phyloP scores from a whole-genome alignment of 1,140 invertebrate species.

The Sitodiplosis mosellana region DNA sequence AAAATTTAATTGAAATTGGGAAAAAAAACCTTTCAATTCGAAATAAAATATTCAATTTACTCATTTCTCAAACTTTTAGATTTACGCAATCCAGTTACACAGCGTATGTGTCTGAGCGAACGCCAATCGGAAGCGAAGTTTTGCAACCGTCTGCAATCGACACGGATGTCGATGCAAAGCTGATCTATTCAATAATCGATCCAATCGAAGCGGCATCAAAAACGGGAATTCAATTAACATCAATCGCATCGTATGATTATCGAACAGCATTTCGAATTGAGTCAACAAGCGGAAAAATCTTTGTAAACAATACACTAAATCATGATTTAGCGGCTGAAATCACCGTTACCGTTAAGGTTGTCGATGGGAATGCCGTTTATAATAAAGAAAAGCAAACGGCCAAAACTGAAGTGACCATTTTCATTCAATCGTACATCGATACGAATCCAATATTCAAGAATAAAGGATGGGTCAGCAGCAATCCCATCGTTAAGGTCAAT shows the following conservation, averaged over 20 bases:
- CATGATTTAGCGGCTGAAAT: conserved; percentile 65
- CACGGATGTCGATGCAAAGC: conserved; percentile 43
- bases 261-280: conserved; percentile 52
- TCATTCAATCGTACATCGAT: conserved; percentile 60
- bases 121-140: conserved; percentile 41
- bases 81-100: conserved; percentile 47
- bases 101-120: conserved; percentile 50
- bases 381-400: conserved; percentile 45
- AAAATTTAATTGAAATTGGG: no score
- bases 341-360: conserved; percentile 53
- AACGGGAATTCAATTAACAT: conserved; percentile 46
- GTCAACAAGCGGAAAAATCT: conserved; percentile 45
- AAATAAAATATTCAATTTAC: no score
- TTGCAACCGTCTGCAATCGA: conserved; percentile 45
- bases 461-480: conserved; percentile 41
- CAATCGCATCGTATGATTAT: conserved; percentile 39
- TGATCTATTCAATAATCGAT: conserved; percentile 48
- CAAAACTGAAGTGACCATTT: conserved; percentile 51
- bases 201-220: conserved; percentile 53
- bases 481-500: conserved; percentile 43
- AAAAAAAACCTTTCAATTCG: no score
- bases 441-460: conserved; percentile 61
- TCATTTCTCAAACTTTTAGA: conserved; percentile 5
- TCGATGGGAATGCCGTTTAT: conserved; percentile 48
- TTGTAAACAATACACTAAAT: conserved; percentile 47